Conservation (phyloP, 2,113 vertebrate genomes). For the Takifugu flavidus region DNA sequence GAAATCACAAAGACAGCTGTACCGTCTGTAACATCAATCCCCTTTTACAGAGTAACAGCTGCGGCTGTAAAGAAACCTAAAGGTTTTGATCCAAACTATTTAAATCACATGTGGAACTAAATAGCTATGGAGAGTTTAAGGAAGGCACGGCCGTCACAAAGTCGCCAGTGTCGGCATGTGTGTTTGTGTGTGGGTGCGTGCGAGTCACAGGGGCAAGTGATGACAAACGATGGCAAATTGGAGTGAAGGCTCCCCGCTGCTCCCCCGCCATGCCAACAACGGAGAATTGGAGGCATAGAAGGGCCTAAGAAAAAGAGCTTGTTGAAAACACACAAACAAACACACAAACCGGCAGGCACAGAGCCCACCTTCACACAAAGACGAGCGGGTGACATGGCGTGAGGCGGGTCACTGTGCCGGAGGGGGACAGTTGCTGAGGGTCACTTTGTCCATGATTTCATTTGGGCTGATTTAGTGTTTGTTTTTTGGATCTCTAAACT, state of each 20-base stretch:
- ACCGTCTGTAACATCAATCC: no score
- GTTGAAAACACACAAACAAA: constrained; percentile 10
- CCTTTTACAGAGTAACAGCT: no score
- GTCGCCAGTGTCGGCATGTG: constrained; percentile 25
- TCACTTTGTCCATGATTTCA: not conserved
- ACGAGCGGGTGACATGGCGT: constrained; percentile 19
- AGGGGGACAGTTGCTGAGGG: constrained; percentile 6
- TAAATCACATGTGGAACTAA: constrained; percentile 20
- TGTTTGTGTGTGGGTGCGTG: constrained; percentile 27
- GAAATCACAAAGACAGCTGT: no score
- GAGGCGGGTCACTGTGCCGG: constrained; percentile 25
- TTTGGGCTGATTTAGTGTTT: not conserved
- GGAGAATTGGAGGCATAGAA: constrained; percentile 57
- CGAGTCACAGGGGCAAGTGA: constrained; percentile 72
- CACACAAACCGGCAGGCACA: constrained; percentile 32
- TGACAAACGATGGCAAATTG: constrained; percentile 81
- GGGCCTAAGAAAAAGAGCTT: constrained; percentile 54
- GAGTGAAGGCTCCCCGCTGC: constrained; percentile 74
- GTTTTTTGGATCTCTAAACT: no score
- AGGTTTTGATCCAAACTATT: not conserved
- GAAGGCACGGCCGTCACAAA: constrained; percentile 33
- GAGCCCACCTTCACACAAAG: constrained; percentile 46
- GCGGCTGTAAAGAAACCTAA: no score
- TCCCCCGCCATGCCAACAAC: constrained; percentile 63
- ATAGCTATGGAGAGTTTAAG: not conserved